Percentiles rank a stretch among this genome's conserved stretches.
These are phyloP conservation scores for Ia io DNA, from an alignment of 2,113 vertebrate species.

Conservation along the genomic window DNA sequence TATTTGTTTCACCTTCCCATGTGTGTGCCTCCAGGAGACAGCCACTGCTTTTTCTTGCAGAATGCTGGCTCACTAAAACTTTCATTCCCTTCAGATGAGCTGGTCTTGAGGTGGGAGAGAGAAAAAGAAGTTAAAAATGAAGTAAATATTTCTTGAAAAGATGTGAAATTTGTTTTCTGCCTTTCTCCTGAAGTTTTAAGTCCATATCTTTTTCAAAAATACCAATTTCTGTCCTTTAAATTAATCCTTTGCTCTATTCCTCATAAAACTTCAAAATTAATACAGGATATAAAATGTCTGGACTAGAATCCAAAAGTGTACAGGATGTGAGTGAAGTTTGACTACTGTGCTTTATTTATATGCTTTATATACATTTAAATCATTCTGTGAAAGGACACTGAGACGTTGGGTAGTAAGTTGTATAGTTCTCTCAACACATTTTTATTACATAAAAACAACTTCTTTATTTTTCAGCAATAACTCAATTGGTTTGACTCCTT, in stretches of 20 bases:
- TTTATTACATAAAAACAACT: neutral
- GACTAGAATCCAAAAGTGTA: conserved; percentile 10
- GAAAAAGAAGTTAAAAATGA: neutral
- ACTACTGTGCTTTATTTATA: neutral
- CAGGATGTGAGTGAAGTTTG: neutral
- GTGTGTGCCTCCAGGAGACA: neutral
- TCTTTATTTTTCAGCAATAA: conserved; percentile 9
- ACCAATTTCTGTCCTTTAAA: neutral
- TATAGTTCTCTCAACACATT: neutral
- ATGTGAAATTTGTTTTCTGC: neutral
- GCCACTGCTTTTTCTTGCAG: neutral
- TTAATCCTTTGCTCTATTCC: neutral
- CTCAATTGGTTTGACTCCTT: neutral
- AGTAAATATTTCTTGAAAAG: neutral
- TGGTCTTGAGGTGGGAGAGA: neutral
- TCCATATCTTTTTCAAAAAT: neutral
- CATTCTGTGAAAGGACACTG: conserved; percentile 15
- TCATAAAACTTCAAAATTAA: conserved; percentile 4
- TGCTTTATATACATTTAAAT: rapidly evolving
- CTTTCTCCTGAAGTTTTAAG: neutral
- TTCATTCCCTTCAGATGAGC: neutral
- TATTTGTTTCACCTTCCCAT: neutral
- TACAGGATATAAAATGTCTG: neutral
- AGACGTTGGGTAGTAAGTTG: neutral
- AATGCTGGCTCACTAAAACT: neutral